Base-by-base conservation (phyloP, 2,797 vertebrate species). In the Sebastes minor region DNA sequence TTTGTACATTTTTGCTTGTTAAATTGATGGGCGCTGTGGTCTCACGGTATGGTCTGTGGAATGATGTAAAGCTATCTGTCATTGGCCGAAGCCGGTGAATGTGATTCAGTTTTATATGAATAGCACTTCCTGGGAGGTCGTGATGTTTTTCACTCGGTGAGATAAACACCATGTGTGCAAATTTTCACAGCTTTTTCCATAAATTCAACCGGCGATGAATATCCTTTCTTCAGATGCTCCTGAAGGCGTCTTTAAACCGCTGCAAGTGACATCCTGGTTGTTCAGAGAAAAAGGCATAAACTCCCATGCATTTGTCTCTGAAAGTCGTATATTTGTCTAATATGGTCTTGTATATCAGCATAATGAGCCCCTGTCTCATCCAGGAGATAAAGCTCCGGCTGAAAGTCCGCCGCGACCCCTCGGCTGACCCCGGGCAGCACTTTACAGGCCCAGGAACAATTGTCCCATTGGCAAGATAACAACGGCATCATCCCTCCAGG, bases 61-160 rank as follows among this genome's bases (percentile, higher is more conserved):
- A 85, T 88, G 89, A 91, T 94, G 92, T 92, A 91, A 95, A 93
- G 91, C 89, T 92, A 92, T 94, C 93, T 91, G 91, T 94, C 93
- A 93, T 60, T 89, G 80, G 89, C 78, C 79, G 86, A 86, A 91
- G 89, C 78, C 46, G 12, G 75, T 90, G 86, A 94, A 90, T 90
- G 94, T 90, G 91, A 89, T 93, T 94, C 86, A 86, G 88, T 91
- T 91, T 89, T 82, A 89, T 92, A 83, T 91, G 91, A 95, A 93
- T 90, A 33, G 86, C 71, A 83, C 92, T 90, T 90, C 84, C 89
- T 94, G 92, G 93, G 94, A 94, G 94, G 93, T 95, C 92, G 83
- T 63, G 76, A 64, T 90, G 84, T 89, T 88, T 89, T 89, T 80
- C 86, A 85, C 82, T 77, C 22, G 25, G 68, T 82, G 89, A 92